These are phyloP conservation scores for Bilobella aurantiaca DNA, from an alignment of 1,140 invertebrate genomes.

Conservation along the genomic window DNA sequence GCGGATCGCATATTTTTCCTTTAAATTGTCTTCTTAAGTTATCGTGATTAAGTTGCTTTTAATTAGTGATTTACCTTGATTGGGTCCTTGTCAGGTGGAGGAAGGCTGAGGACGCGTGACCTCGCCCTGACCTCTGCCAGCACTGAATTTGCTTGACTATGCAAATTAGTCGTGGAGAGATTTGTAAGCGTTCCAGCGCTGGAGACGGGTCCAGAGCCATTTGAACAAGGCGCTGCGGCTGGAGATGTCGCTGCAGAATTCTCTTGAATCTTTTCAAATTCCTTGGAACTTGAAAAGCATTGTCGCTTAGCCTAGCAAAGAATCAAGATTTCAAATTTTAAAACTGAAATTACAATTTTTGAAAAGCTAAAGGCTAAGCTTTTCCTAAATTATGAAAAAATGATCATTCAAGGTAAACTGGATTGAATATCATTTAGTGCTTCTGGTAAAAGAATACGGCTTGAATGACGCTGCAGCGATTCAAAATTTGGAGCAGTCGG, in stretches of 20 bases:
- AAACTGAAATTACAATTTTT: neutral
- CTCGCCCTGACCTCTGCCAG: constrained; percentile 28
- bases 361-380: neutral
- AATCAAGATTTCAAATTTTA: neutral
- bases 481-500: neutral
- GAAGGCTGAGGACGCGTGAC: constrained; percentile 34
- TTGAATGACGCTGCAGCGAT: too few species aligned
- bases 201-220: neutral
- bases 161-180: neutral
- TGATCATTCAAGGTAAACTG: too few species aligned
- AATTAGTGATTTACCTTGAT: constrained; percentile 47
- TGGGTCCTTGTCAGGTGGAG: constrained; percentile 55
- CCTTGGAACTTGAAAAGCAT: constrained; percentile 66
- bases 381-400: too few species aligned
- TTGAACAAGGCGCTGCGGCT: constrained; percentile 22
- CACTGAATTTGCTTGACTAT: constrained; percentile 13
- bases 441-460: too few species aligned
- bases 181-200: neutral
- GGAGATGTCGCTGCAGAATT: constrained; percentile 27
- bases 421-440: too few species aligned
- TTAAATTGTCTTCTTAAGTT: too few species aligned
- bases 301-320: constrained; percentile 58
- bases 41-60: too few species aligned
- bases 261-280: constrained; percentile 81
- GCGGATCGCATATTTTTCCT: too few species aligned